Evolutionary conservation across 2,888 invertebrate genomes (phyloP), one percentile per base, ranked within the genome.

Genomic region (Heliconius charithonia): DNA sequence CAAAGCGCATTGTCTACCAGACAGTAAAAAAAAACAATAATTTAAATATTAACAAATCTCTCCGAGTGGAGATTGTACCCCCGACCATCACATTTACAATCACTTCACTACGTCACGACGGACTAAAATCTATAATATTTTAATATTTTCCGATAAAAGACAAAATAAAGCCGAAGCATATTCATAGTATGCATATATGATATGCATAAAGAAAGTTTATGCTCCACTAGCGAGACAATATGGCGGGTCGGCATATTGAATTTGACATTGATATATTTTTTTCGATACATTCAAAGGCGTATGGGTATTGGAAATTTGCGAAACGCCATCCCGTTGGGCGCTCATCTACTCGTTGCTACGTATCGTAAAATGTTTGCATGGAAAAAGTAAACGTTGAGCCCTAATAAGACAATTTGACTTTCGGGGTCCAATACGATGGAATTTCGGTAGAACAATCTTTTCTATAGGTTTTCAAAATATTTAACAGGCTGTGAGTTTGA

Each of bases 261-360:
- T 78, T 80, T 77, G 78, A 45, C 76, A 78, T 75, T 82, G 78
- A 81, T 76, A 80, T 81, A 82, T 79, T 69, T 80, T 67, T 80
- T 80, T 79, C 77, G 71, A 77, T 77, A 77, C 71, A 77, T 75
- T 75, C 66, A 71, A 51, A 76, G 75, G 56, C 29, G 63, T 62
- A 75, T 78, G 37, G 69, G 75, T 79, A 75, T 79, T 59, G 75
- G 65, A 56, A 65, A 72, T 79, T 75, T 72, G 56, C 59, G 10
- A 65, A 13, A 51, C 45, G 56, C 13, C 51, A 51, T 75, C 75
- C 76, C 32, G 22, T 62, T 25, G 22, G 56, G 71, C 29, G 32
- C 51, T 66, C 45, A 63, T 75, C 62, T 45, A 41, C 75, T 70
- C 59, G 22, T 22, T 45, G 67, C 65, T 59, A 25, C 27, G 65